phyloP scores from a whole-genome alignment of 1,140 invertebrate species.

The Chrysoperla carnea region DNA sequence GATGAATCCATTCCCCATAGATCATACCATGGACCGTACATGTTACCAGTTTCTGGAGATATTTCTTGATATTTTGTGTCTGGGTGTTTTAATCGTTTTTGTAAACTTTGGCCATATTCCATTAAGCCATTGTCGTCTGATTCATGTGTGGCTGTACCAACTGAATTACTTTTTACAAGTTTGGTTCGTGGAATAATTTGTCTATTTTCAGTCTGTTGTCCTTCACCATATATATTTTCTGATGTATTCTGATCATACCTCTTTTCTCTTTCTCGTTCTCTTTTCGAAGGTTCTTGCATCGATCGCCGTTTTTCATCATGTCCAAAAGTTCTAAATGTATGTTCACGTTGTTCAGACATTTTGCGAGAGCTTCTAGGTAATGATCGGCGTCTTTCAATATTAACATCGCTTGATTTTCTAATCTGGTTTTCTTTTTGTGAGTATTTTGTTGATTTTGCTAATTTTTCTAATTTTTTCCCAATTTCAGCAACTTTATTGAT shows the following conservation, averaged over 20 bases:
- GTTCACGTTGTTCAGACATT: slow-evolving; percentile 22
- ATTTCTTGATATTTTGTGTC: slow-evolving; percentile 32
- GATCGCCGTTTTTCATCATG: slow-evolving; percentile 22
- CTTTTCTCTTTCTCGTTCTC: slow-evolving; percentile 17
- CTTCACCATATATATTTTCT: slow-evolving; percentile 27
- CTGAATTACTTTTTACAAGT: slow-evolving; percentile 32
- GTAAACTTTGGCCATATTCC: slow-evolving; percentile 24
- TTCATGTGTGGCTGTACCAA: slow-evolving; percentile 20
- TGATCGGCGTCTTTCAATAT: slow-evolving; percentile 17
- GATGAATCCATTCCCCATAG: slow-evolving; percentile 52
- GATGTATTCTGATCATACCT: slow-evolving; percentile 37
- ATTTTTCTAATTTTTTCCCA: slow-evolving; percentile 27
- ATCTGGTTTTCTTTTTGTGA: slow-evolving; percentile 14
- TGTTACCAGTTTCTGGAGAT: slow-evolving; percentile 36
- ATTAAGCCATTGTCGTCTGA: slow-evolving; percentile 22
- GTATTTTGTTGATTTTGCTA: slow-evolving; percentile 22
- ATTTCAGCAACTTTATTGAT: slow-evolving; percentile 21
- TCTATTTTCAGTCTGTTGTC: slow-evolving; percentile 24
- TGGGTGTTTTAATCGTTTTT: slow-evolving; percentile 24
- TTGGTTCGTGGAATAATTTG: slow-evolving; percentile 51
- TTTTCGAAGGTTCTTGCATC: slow-evolving; percentile 22
- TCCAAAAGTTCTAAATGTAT: neutral
- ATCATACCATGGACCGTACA: slow-evolving; percentile 76
- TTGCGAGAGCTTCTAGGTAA: slow-evolving; percentile 22
- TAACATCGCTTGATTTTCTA: too few relatives aligned